These are phyloP conservation scores for Trachythela sp. DNA, from an alignment of 64 coral and sea anemone species.

Conservation along the genomic window DNA sequence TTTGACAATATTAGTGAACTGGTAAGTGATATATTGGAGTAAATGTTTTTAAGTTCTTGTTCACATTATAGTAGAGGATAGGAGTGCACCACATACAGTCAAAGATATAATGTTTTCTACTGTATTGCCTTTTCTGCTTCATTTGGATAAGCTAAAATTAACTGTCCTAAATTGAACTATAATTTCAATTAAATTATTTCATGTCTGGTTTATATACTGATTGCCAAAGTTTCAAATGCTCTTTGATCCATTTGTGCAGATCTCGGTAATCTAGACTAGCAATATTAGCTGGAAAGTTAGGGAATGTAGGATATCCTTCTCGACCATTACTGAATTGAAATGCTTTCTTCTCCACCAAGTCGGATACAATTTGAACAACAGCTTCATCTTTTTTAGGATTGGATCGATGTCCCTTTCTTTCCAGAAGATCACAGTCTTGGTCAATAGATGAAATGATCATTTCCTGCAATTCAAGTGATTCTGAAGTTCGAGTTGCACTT, in stretches of 20 bases:
- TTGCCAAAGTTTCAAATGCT: constrained; percentile 24
- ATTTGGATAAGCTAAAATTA: too few species aligned
- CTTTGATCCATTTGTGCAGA: constrained; percentile 44
- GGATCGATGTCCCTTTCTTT: not conserved
- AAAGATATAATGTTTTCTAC: too few species aligned
- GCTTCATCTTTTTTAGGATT: not conserved
- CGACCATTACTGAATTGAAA: not conserved
- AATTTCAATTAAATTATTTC: not conserved
- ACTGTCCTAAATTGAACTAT: too few species aligned
- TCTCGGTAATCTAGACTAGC: constrained; percentile 43
- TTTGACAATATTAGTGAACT: too few species aligned
- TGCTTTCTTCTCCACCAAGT: not conserved
- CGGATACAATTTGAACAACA: constrained; percentile 18
- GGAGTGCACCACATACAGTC: too few species aligned
- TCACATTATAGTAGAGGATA: too few species aligned
- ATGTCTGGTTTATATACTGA: not conserved
- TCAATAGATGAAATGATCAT: not conserved
- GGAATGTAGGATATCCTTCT: constrained; percentile 43
- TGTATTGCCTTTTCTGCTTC: too few species aligned
- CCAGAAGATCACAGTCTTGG: constrained; percentile 5
- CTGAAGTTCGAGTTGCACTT: constrained; percentile 33
- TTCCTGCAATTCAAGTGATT: constrained; percentile 31
- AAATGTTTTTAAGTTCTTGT: too few species aligned
- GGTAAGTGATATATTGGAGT: too few species aligned
- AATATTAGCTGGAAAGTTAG: constrained; percentile 16